phyloP scores from a whole-genome alignment of 2,113 vertebrate species.

The Dasyprocta punctata region DNA sequence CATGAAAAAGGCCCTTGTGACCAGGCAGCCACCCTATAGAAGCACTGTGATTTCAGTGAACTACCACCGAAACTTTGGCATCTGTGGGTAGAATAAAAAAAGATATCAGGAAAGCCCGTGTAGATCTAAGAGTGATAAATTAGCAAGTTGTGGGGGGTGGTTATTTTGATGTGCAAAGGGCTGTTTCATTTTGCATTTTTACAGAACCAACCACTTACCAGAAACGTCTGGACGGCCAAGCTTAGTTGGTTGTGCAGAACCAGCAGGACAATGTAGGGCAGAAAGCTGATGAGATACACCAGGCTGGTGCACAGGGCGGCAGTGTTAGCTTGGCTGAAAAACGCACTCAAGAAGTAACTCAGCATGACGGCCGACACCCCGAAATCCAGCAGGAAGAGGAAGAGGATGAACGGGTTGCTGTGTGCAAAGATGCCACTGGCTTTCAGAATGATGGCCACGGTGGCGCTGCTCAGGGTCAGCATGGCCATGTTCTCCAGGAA shows the following conservation, averaged over 20 bases:
- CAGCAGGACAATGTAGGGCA: slow-evolving; percentile 86
- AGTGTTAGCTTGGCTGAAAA: slow-evolving; percentile 82
- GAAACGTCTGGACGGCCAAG: slow-evolving; percentile 74
- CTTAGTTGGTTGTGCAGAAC: slow-evolving; percentile 84
- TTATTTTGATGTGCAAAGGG: rapidly evolving
- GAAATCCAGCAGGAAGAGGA: slow-evolving; percentile 86
- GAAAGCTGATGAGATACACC: slow-evolving; percentile 85
- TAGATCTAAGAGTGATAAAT: not conserved
- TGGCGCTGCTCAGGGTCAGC: slow-evolving; percentile 78
- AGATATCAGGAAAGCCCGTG: not conserved
- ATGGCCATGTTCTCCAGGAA: slow-evolving; percentile 84
- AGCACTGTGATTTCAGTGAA: not conserved
- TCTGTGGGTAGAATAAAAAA: not conserved
- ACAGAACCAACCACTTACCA: slow-evolving; percentile 79
- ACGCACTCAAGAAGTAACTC: slow-evolving; percentile 83
- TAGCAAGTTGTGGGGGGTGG: rapidly evolving
- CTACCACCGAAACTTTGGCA: not conserved
- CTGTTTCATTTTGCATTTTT: not conserved
- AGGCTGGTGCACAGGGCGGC: slow-evolving; percentile 85
- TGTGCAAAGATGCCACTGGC: slow-evolving; percentile 82
- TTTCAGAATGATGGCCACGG: slow-evolving; percentile 84
- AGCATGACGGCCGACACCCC: slow-evolving; percentile 82
- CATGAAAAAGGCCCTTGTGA: not conserved
- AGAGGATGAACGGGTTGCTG: slow-evolving; percentile 82
- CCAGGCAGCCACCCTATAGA: not conserved